These are phyloP conservation scores for Clarias macrocephalus DNA, from an alignment of 2,113 vertebrate genomes.

Conservation along the genomic window DNA sequence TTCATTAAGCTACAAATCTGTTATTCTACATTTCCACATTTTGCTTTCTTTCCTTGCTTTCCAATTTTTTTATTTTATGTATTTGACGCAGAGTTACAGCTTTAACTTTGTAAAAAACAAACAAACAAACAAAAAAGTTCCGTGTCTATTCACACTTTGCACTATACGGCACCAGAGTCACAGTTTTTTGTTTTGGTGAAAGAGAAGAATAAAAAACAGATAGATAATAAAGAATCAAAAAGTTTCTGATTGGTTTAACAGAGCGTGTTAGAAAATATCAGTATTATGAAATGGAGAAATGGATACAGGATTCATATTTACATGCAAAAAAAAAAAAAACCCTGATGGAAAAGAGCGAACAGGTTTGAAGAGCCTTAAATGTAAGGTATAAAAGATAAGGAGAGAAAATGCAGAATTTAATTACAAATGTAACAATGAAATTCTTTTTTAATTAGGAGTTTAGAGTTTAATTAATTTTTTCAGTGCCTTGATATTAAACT, in stretches of 20 bases:
- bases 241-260: not conserved
- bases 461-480: not conserved
- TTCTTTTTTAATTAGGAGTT: not conserved
- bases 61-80: rapidly evolving
- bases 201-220: too few species aligned
- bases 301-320: not conserved
- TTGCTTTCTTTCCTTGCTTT: not conserved
- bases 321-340: not conserved
- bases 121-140: too few species aligned
- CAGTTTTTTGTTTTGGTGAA: not conserved
- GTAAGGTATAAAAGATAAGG: not conserved
- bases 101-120: not conserved
- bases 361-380: not conserved
- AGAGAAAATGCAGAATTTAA: not conserved
- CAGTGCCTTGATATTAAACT: not conserved
- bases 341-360: not conserved
- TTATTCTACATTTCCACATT: not conserved
- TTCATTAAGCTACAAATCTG: not conserved
- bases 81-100: not conserved
- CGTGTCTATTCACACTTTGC: not conserved
- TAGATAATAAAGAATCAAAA: not conserved
- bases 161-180: not conserved
- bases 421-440: not conserved
- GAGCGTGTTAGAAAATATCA: not conserved
- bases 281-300: not conserved